phyloP scores from a whole-genome alignment of 2,888 invertebrate genomes.

The Agonopterix arenella region DNA sequence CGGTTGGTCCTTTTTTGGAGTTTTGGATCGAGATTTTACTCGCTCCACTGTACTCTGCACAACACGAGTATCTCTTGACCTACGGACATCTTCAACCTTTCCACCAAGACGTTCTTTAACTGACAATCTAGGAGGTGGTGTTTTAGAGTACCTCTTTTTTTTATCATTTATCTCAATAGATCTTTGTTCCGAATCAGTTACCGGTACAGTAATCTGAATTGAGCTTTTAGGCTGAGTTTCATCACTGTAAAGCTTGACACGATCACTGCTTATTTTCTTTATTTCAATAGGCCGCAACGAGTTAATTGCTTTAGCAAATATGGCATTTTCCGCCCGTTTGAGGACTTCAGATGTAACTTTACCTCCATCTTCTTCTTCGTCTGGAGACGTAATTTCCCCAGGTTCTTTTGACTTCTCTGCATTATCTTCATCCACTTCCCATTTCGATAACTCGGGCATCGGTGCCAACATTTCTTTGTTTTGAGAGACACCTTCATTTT shows the following conservation, averaged over 20 bases:
- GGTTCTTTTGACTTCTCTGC: slow-evolving; percentile 59
- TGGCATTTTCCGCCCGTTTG: slow-evolving; percentile 93
- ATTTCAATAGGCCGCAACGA: slow-evolving; percentile 87
- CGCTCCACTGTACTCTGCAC: slow-evolving; percentile 75
- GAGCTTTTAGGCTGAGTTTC: slow-evolving; percentile 52
- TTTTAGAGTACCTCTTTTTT: slow-evolving; percentile 58
- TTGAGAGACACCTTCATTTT: slow-evolving; percentile 48
- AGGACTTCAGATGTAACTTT: slow-evolving; percentile 92
- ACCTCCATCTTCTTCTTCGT: slow-evolving; percentile 73
- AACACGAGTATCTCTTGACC: slow-evolving; percentile 69
- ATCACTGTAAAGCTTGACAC: slow-evolving; percentile 80
- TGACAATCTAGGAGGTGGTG: slow-evolving; percentile 81
- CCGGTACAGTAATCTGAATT: slow-evolving; percentile 75
- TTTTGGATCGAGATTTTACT: slow-evolving; percentile 72
- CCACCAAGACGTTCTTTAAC: slow-evolving; percentile 89
- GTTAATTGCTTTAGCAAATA: slow-evolving; percentile 92
- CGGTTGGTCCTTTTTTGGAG: slow-evolving; percentile 63
- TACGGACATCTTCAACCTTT: slow-evolving; percentile 80
- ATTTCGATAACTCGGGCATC: slow-evolving; percentile 89
- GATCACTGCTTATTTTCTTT: slow-evolving; percentile 83
- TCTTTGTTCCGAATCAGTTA: slow-evolving; percentile 56
- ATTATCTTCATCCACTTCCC: slow-evolving; percentile 86
- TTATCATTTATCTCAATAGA: slow-evolving; percentile 67
- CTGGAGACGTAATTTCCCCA: slow-evolving; percentile 65
- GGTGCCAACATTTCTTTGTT: slow-evolving; percentile 81